Conservation (phyloP, 2,888 invertebrate species). For the Hyposoter dolosus region DNA sequence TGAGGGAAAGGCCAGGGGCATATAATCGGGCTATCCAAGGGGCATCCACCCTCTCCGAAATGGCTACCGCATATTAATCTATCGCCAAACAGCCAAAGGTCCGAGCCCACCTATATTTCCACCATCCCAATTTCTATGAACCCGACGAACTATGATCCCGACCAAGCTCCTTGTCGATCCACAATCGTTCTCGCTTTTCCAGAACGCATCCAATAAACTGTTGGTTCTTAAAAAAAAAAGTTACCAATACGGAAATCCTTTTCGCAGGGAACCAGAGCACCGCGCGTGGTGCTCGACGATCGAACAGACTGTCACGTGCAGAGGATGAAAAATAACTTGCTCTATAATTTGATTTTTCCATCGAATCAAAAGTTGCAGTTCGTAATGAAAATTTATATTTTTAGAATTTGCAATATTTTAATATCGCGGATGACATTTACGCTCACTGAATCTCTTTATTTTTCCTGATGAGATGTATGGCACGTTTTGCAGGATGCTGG, state of each 20-base stretch:
- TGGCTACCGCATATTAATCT: slow-evolving; percentile 71
- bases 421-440: not conserved
- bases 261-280: not conserved
- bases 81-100: slow-evolving; percentile 62
- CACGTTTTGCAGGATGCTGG: slow-evolving; percentile 35
- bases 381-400: not conserved
- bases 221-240: not conserved
- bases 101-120: slow-evolving; percentile 25
- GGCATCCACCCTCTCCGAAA: slow-evolving; percentile 73
- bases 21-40: slow-evolving; percentile 79
- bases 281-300: no score
- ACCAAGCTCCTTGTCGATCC: slow-evolving; percentile 3
- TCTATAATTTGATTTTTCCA: not conserved
- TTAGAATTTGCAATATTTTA: not conserved
- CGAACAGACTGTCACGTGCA: not conserved
- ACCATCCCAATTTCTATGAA: slow-evolving; percentile 12
- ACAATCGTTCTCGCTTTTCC: slow-evolving; percentile 23
- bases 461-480: slow-evolving; percentile 25
- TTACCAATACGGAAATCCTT: not conserved
- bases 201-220: slow-evolving; percentile 50
- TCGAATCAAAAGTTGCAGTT: not conserved
- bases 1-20: slow-evolving; percentile 71
- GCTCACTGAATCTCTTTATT: slow-evolving; percentile 16
- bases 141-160: slow-evolving; percentile 60
- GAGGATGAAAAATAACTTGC: not conserved